Evolutionary conservation across 2,113 vertebrate genomes (phyloP).

Genomic region (Labrus mixtus): DNA sequence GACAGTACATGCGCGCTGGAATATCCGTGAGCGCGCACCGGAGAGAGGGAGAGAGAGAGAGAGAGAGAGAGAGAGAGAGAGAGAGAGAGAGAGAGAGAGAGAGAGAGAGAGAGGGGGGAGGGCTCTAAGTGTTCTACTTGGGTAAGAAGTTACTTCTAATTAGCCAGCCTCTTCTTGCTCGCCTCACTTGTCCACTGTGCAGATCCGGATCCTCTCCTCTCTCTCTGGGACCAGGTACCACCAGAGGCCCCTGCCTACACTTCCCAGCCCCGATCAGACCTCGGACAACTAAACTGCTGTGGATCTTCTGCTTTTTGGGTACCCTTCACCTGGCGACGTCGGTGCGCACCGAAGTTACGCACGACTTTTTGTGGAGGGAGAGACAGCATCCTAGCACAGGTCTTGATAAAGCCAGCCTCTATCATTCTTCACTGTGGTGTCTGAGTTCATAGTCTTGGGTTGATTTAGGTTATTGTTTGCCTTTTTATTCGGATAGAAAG

Average conservation of each 20-base stretch:
- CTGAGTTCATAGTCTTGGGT: neutral
- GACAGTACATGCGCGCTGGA: neutral
- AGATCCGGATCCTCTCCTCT: slow-evolving; percentile 63
- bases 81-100: slow-evolving; percentile 45
- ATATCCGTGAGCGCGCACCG: neutral
- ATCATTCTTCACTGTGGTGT: neutral
- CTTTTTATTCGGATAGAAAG: neutral
- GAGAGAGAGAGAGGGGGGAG: slow-evolving; percentile 63
- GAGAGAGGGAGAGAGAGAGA: neutral
- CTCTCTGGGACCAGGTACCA: slow-evolving; percentile 46
- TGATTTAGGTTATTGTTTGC: neutral
- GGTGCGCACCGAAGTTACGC: slow-evolving; percentile 55
- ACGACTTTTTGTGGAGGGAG: slow-evolving; percentile 12
- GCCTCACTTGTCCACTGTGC: slow-evolving; percentile 79
- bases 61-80: slow-evolving; percentile 17
- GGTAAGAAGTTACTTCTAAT: slow-evolving; percentile 85
- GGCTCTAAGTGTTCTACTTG: slow-evolving; percentile 78
- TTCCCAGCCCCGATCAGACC: slow-evolving; percentile 8
- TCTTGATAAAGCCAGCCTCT: neutral
- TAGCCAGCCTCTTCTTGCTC: slow-evolving; percentile 82
- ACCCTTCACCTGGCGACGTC: slow-evolving; percentile 11
- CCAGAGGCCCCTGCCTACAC: neutral
- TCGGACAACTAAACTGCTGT: neutral
- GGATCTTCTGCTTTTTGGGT: slow-evolving; percentile 38
- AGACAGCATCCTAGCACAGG: neutral